Conservation (phyloP, 2,888 invertebrate species). For the Tenthredo livida region DNA sequence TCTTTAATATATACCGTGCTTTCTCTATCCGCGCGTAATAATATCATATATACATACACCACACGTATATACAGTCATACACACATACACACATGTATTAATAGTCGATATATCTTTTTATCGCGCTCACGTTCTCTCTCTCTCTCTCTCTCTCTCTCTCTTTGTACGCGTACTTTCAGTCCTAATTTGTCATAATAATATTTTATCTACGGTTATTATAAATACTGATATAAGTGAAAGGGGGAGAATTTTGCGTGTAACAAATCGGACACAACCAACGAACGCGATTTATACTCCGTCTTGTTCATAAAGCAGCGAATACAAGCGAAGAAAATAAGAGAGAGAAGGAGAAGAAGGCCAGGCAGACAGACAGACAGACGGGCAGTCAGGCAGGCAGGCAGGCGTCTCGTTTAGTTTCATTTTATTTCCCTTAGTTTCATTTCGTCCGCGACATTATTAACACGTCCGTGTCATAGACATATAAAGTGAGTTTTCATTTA, state of each 20-base stretch:
- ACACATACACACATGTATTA: not conserved
- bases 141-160: not conserved
- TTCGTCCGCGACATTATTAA: not conserved
- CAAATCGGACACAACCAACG: not conserved
- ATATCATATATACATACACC: not conserved
- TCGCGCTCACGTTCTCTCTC: not conserved
- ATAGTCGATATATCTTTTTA: not conserved
- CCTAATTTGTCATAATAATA: too few relatives aligned
- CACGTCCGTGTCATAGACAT: not conserved
- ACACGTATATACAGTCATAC: not conserved
- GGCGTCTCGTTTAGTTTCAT: not conserved
- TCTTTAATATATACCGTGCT: not conserved
- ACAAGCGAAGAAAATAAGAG: not conserved
- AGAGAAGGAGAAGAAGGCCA: not conserved
- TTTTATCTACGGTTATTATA: not conserved
- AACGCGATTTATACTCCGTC: not conserved
- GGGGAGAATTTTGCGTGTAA: not conserved
- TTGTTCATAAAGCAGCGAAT: not conserved
- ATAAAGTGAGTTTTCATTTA: too few relatives aligned
- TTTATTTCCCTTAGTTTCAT: not conserved
- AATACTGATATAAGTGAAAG: not conserved
- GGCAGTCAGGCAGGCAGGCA: not conserved
- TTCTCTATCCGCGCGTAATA: not conserved
- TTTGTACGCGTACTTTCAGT: not conserved
- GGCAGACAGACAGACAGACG: not conserved